These are phyloP conservation scores for Tinamus guttatus DNA, from an alignment of 2,113 vertebrate genomes.

Conservation along the genomic window DNA sequence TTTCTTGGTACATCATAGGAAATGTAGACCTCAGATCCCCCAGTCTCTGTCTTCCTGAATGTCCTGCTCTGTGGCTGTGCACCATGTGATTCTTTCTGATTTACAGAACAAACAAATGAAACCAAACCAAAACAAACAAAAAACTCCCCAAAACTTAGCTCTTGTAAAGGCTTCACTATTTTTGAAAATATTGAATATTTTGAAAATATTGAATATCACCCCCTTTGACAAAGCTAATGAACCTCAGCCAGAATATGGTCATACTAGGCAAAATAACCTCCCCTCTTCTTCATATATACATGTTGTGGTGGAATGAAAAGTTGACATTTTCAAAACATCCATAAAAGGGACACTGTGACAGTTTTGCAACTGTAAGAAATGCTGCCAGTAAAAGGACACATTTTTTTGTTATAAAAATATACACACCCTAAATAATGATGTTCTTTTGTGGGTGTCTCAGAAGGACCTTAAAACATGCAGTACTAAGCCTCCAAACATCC, in stretches of 20 bases:
- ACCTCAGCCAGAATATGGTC: neutral
- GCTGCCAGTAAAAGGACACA: neutral
- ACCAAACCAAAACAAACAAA: neutral
- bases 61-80: neutral
- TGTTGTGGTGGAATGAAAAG: neutral
- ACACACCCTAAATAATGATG: neutral
- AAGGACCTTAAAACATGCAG: neutral
- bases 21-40: neutral
- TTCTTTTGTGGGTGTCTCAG: neutral
- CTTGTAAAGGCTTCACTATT: neutral
- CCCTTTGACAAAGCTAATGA: constrained; percentile 4
- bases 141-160: neutral
- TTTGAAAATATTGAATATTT: neutral
- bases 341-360: neutral
- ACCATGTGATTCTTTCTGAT: neutral
- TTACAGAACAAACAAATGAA: neutral
- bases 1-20: neutral
- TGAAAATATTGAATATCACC: neutral
- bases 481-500: neutral
- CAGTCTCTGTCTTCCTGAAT: neutral
- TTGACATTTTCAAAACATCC: constrained; percentile 12
- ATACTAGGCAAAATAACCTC: neutral
- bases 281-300: neutral
- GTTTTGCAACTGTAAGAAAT: neutral
- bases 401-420: neutral